Conservation (phyloP, 2,888 invertebrate species). For the Sabatieria punctata region DNA sequence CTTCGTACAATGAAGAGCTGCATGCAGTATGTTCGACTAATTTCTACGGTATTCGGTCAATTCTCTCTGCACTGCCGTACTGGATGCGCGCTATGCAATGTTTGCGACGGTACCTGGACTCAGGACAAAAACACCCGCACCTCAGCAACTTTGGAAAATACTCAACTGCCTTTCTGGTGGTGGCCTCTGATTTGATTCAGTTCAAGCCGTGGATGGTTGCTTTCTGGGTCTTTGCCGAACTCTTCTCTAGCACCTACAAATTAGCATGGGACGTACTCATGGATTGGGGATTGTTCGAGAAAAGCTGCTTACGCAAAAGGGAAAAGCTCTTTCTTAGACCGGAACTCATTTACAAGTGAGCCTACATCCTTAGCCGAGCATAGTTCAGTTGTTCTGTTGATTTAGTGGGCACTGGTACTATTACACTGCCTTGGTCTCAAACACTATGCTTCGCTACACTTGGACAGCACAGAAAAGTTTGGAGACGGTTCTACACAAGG, state of each 20-base stretch:
- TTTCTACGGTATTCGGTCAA: constrained; percentile 54
- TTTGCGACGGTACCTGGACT: constrained; percentile 74
- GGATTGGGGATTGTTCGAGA: constrained; percentile 92
- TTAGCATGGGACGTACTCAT: constrained; percentile 93
- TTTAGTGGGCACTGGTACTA: not conserved
- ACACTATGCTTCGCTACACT: not conserved
- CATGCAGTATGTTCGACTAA: constrained; percentile 49
- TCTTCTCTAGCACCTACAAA: constrained; percentile 73
- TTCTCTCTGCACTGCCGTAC: constrained; percentile 75
- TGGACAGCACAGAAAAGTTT: not conserved
- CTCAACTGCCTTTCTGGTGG: constrained; percentile 80
- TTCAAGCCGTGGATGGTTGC: not conserved
- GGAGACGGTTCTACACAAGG: not conserved
- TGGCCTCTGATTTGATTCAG: constrained; percentile 45
- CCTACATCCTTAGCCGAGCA: not conserved
- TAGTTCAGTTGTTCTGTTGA: too few relatives aligned
- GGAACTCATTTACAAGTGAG: too few relatives aligned
- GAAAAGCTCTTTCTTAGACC: too few relatives aligned
- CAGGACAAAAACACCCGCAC: constrained; percentile 66
- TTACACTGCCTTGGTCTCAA: not conserved
- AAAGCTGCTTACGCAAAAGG: constrained; percentile 69
- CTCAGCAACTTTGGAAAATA: constrained; percentile 90
- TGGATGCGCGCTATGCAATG: constrained; percentile 96
- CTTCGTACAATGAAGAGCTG: too few relatives aligned
- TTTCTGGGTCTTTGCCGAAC: constrained; percentile 54